These are phyloP conservation scores for Campoplex nolae DNA, from an alignment of 2,888 invertebrate species.

Conservation along the genomic window DNA sequence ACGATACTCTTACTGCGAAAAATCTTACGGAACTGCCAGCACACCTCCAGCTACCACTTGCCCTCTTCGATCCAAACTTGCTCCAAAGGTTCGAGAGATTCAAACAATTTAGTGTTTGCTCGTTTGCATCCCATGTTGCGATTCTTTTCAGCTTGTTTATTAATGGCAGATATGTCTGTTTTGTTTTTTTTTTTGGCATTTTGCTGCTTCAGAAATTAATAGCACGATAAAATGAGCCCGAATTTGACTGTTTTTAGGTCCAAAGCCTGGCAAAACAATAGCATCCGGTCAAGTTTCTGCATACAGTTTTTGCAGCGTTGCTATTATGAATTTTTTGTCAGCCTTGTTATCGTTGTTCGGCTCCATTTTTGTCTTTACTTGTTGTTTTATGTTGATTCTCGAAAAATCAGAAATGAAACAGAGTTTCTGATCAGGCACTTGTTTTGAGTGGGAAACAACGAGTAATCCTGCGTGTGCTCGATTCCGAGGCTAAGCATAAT, in stretches of 20 bases:
- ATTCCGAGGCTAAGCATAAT: neutral
- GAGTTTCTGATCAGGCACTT: neutral
- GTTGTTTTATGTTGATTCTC: neutral
- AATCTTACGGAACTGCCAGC: constrained; percentile 74
- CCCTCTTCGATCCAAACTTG: constrained; percentile 77
- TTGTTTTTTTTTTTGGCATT: neutral
- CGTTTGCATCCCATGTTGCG: constrained; percentile 35
- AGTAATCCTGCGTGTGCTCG: neutral
- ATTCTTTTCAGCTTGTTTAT: constrained; percentile 14
- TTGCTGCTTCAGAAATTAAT: neutral
- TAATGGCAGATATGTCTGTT: neutral
- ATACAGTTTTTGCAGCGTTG: too few relatives aligned
- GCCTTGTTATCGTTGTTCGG: too few relatives aligned
- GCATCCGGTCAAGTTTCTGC: too few relatives aligned
- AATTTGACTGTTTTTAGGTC: neutral
- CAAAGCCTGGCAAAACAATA: neutral
- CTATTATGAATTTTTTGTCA: too few relatives aligned
- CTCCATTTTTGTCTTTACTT: too few relatives aligned
- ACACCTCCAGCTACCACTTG: constrained; percentile 68
- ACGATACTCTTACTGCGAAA: constrained; percentile 79
- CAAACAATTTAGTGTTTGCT: constrained; percentile 68
- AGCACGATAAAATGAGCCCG: neutral
- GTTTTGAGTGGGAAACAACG: too few relatives aligned
- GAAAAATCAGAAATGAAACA: neutral
- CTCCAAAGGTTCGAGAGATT: constrained; percentile 80